Conservation (phyloP, 2,888 invertebrate genomes). For the Cheilosia soror region DNA sequence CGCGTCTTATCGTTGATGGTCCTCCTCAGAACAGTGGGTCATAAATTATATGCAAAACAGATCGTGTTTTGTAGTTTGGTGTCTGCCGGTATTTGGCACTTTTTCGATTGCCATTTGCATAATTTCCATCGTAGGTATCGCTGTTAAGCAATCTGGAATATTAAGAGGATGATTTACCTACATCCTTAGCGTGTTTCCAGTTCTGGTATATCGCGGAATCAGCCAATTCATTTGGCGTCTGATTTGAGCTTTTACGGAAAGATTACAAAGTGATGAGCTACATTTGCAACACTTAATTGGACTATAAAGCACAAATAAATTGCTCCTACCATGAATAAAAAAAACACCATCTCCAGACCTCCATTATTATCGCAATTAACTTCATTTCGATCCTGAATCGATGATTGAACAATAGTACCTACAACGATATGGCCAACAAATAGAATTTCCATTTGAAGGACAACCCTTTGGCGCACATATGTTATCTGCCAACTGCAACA, state of each 20-base stretch:
- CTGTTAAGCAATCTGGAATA: slow-evolving; percentile 34
- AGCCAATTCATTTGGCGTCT: too few relatives aligned
- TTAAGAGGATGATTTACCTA: not conserved
- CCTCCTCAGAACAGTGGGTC: slow-evolving; percentile 13
- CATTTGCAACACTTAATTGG: too few relatives aligned
- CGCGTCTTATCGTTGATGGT: slow-evolving; percentile 39
- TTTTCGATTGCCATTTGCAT: slow-evolving; percentile 56
- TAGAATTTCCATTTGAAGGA: slow-evolving; percentile 26
- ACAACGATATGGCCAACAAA: slow-evolving; percentile 10
- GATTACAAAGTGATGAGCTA: too few relatives aligned
- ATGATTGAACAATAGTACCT: not conserved
- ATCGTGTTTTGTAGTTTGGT: slow-evolving; percentile 40
- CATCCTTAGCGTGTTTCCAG: not conserved
- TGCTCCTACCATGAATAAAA: not conserved
- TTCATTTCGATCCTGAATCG: slow-evolving; percentile 22
- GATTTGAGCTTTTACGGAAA: too few relatives aligned
- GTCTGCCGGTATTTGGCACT: slow-evolving; percentile 45
- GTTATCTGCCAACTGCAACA: slow-evolving; percentile 39
- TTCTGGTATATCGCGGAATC: too few relatives aligned
- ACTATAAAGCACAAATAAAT: not conserved
- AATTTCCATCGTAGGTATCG: slow-evolving; percentile 53
- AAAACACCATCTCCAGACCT: not conserved
- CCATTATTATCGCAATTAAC: slow-evolving; percentile 15
- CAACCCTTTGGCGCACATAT: slow-evolving; percentile 10
- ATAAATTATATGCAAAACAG: slow-evolving; percentile 69